Percentiles rank a stretch among this genome's conserved stretches.
Conservation (phyloP, 2,797 vertebrate genomes). For the Lacerta bilineata region DNA sequence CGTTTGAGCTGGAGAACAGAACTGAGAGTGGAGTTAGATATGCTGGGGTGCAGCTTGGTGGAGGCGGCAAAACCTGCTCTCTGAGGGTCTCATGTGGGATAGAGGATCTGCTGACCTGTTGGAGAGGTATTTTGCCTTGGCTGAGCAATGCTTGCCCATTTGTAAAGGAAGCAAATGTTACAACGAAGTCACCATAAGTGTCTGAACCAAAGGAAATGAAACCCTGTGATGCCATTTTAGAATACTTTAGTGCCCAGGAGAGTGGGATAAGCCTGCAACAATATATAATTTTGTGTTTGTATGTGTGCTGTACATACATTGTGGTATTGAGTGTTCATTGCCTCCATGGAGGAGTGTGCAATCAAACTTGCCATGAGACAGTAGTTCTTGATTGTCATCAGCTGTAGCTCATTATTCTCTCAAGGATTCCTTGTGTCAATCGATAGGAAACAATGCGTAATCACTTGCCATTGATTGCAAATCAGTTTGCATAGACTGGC, state of each 20-base stretch:
- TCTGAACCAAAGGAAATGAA: neutral
- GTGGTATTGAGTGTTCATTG: slow-evolving; percentile 64
- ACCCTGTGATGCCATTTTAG: neutral
- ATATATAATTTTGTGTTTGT: slow-evolving; percentile 26
- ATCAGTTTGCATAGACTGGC: slow-evolving; percentile 78
- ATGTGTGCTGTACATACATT: slow-evolving; percentile 52
- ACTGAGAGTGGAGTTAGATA: neutral
- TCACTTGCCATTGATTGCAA: slow-evolving; percentile 86
- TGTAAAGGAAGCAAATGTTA: neutral
- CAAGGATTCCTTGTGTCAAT: slow-evolving; percentile 82
- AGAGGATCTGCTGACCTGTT: neutral
- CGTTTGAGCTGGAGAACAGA: neutral
- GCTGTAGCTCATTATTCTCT: slow-evolving; percentile 86
- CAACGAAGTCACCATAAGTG: neutral
- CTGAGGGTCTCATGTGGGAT: too few species aligned
- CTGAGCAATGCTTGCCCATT: neutral
- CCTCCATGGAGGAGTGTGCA: slow-evolving; percentile 72
- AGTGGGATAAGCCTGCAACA: neutral
- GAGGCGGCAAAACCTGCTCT: neutral
- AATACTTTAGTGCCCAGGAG: neutral
- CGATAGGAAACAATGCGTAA: slow-evolving; percentile 85
- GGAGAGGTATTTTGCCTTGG: neutral
- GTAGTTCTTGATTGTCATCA: slow-evolving; percentile 85
- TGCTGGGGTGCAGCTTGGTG: neutral
- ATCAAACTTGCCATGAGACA: slow-evolving; percentile 77